A percentile compares a stretch with the other conserved stretches of the same genome.
These are phyloP conservation scores for Chinchilla lanigera DNA, from an alignment of 2,113 vertebrate species.

Conservation along the genomic window DNA sequence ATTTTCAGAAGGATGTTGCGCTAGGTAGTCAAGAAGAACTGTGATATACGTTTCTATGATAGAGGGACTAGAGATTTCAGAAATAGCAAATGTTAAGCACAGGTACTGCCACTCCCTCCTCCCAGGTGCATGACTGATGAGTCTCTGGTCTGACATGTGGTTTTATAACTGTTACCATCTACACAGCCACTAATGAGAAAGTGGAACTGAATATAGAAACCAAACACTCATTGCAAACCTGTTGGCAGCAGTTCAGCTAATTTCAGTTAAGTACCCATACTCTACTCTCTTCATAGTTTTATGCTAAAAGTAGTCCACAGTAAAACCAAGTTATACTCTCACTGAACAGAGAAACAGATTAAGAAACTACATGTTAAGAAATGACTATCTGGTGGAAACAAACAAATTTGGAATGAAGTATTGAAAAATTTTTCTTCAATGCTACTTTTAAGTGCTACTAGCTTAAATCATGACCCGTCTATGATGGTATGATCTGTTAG, in stretches of 20 bases:
- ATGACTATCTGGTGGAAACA: background rate
- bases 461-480: background rate
- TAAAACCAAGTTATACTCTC: background rate
- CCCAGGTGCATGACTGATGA: background rate
- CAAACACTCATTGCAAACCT: background rate
- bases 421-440: background rate
- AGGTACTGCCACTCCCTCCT: background rate
- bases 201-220: background rate
- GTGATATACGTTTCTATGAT: background rate
- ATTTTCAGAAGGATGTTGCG: background rate
- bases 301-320: background rate
- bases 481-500: background rate
- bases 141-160: accelerated
- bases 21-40: background rate
- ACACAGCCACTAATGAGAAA: background rate
- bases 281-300: background rate
- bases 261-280: background rate
- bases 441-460: background rate
- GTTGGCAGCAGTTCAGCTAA: background rate
- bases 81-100: background rate
- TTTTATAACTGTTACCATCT: background rate
- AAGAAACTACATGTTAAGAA: background rate
- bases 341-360: background rate
- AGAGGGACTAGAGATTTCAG: background rate
- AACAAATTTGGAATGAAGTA: background rate